Evolutionary conservation across 1,140 invertebrate genomes (phyloP).

Genomic region (Cataglyphis hispanica): DNA sequence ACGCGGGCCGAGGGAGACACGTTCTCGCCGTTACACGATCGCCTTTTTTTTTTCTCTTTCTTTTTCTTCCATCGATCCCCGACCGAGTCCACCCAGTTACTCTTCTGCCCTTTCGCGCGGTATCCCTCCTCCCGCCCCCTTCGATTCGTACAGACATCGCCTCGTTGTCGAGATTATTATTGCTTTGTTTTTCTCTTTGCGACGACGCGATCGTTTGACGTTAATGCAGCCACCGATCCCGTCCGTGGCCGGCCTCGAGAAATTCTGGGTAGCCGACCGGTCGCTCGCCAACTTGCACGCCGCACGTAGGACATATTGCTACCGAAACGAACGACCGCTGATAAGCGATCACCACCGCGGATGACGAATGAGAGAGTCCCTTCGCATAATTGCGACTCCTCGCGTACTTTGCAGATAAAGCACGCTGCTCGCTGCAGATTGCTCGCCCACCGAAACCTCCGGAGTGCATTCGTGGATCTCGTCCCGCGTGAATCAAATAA

Average conservation of each 20-base stretch:
- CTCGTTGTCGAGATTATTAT: constrained; percentile 68
- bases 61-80: constrained; percentile 47
- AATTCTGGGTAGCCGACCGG: constrained; percentile 35
- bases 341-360: constrained; percentile 63
- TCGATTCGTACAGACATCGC: background rate
- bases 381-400: constrained; percentile 59
- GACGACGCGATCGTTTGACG: constrained; percentile 62
- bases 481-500: constrained; percentile 11
- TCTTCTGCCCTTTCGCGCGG: too few relatives aligned
- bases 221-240: constrained; percentile 67
- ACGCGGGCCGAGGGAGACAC: constrained; percentile 41
- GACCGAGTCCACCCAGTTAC: constrained; percentile 17
- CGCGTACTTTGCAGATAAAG: constrained; percentile 53
- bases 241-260: constrained; percentile 24
- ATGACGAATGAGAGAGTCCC: constrained; percentile 58
- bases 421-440: constrained; percentile 20
- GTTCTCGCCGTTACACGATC: constrained; percentile 41
- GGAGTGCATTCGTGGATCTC: constrained; percentile 11
- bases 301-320: constrained; percentile 63
- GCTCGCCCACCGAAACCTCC: constrained; percentile 28
- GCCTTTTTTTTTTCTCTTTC: constrained; percentile 26
- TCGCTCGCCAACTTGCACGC: constrained; percentile 7
- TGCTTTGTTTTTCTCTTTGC: constrained; percentile 36
- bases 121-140: background rate
- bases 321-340: constrained; percentile 61